phyloP scores from a whole-genome alignment of 1,140 invertebrate genomes.

The Monomorium pharaonis region DNA sequence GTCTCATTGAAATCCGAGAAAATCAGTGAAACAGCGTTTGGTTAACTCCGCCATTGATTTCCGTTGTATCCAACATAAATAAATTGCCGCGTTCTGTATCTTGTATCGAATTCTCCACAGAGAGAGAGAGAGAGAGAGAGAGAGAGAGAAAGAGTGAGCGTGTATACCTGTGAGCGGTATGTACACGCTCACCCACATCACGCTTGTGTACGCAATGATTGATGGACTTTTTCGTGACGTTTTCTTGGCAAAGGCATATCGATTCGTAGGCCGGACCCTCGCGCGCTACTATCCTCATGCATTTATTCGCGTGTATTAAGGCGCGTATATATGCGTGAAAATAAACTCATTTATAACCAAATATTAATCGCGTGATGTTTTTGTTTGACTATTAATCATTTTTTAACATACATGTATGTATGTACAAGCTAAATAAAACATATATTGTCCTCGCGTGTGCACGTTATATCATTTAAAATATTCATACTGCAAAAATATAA shows the following conservation, averaged over 20 bases:
- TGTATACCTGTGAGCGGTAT: slow-evolving; percentile 3
- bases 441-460: not conserved
- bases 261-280: slow-evolving; percentile 62
- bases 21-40: not conserved
- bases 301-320: slow-evolving; percentile 66
- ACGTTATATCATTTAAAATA: not conserved
- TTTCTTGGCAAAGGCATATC: slow-evolving; percentile 72
- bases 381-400: slow-evolving; percentile 51
- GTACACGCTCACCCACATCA: slow-evolving; percentile 25
- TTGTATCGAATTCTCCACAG: slow-evolving; percentile 53
- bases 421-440: not conserved
- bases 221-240: slow-evolving; percentile 71
- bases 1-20: too few species aligned
- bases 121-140: too few species aligned
- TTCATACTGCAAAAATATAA: not conserved
- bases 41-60: slow-evolving; percentile 65
- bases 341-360: slow-evolving; percentile 58
- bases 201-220: slow-evolving; percentile 68
- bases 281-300: slow-evolving; percentile 59
- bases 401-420: not conserved
- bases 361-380: slow-evolving; percentile 54
- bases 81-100: slow-evolving; percentile 57
- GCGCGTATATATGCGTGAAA: slow-evolving; percentile 30
- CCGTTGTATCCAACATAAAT: slow-evolving; percentile 64
- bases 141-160: not conserved